A percentile compares a stretch with the other conserved stretches of the same genome.
Conservation (phyloP, 2,888 invertebrate species). For the Celastrina argiolus region DNA sequence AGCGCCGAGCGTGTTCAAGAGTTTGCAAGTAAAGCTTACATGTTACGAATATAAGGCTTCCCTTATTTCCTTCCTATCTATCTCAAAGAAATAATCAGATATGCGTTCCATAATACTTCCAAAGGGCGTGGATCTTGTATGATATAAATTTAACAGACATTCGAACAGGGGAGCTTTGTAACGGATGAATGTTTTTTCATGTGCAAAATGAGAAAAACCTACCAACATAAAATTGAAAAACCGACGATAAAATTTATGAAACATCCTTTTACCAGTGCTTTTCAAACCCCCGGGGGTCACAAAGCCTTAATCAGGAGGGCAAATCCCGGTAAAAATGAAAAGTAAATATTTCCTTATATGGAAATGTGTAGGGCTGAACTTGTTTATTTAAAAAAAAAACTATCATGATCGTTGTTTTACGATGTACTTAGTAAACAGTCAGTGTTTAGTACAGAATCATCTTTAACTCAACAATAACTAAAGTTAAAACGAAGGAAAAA, state of each 20-base stretch:
- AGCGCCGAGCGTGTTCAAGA: background rate
- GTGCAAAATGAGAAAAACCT: background rate
- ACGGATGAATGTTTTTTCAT: background rate
- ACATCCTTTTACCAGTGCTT: slow-evolving; percentile 2
- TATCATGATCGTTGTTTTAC: background rate
- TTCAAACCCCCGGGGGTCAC: background rate
- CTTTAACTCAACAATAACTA: too few relatives aligned
- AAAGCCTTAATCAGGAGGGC: slow-evolving; percentile 2
- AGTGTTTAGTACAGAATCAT: too few relatives aligned
- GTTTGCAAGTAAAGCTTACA: too few relatives aligned
- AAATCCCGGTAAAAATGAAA: background rate
- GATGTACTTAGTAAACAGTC: too few relatives aligned
- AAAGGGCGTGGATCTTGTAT: background rate
- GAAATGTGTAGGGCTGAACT: background rate
- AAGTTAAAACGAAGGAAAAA: too few relatives aligned
- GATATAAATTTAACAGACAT: background rate
- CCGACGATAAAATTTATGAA: slow-evolving; percentile 8
- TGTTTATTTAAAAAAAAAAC: background rate
- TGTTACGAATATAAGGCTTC: too few relatives aligned
- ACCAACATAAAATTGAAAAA: background rate
- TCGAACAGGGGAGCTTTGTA: background rate
- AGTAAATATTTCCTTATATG: background rate
- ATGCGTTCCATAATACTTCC: background rate
- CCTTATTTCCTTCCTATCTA: too few relatives aligned
- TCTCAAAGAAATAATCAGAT: background rate